Conservation (phyloP, 2,888 invertebrate species). For the Ochropacha duplaris region DNA sequence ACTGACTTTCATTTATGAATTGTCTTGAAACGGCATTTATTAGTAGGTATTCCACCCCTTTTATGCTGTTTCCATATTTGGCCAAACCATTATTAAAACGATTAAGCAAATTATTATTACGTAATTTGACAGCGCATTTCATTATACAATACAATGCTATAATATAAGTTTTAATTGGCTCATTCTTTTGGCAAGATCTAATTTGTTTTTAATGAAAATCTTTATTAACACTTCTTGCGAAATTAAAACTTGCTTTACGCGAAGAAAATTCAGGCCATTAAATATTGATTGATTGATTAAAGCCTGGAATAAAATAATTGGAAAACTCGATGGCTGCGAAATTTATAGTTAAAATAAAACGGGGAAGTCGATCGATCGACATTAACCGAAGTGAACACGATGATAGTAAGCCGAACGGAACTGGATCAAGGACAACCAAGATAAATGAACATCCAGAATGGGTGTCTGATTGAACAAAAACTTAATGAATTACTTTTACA, state of each 20-base stretch:
- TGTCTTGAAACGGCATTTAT: constrained; percentile 14
- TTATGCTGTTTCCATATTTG: background rate
- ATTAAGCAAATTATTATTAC: background rate
- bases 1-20: constrained; percentile 16
- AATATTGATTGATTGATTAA: background rate
- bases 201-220: background rate
- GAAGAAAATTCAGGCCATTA: background rate
- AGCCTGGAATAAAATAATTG: background rate
- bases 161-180: background rate
- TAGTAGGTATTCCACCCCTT: constrained; percentile 1
- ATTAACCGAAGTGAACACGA: background rate
- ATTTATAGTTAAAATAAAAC: background rate
- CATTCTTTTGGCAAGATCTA: background rate
- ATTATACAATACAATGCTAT: background rate
- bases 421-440: background rate
- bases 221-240: background rate
- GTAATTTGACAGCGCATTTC: background rate
- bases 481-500: background rate
- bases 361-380: background rate
- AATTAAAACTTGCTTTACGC: background rate
- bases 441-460: background rate
- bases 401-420: background rate
- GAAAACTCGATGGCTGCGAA: background rate
- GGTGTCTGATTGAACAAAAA: background rate
- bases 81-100: background rate